Base-by-base conservation (phyloP, 2,888 invertebrate genomes). In the Agrotis segetum region DNA sequence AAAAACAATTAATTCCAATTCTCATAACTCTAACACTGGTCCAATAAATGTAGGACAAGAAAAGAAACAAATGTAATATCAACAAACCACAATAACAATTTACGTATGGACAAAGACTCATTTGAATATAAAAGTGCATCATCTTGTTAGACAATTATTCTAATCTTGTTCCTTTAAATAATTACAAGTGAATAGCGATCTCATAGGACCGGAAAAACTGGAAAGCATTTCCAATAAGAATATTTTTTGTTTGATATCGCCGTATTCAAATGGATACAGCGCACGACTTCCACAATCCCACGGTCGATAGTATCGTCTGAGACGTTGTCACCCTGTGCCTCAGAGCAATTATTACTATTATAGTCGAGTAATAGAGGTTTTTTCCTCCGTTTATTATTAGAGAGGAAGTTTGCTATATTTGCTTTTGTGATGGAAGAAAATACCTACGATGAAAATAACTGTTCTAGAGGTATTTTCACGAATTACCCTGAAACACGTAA, bases 141-240 rank as follows among this genome's bases (percentile, higher is more conserved):
- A 82, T 84, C 81, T 79, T 81, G 85, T 85, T 75, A 77, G 62
- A 88, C 87, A 90, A 93, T 93, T 92, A 92, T 91, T 90, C 88
- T 90, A 90, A 92, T 92, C 90, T 89, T 83, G 92, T 94, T 92
- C 91, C 89, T 88, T 91, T 90, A 89, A 92, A 91, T 77, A 74
- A 69, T 62, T 53, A 74, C 72, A 75, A 77, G 64, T 78, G 81
- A 72, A 84, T 91, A 84, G 87, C 86, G 85, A 85, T 90, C 90
- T 91, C 90, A 93, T 90, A 86, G 81, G 92, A 94, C 95, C 93
- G 95, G 95, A 95, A 95, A 95, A 96, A 95, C 96, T 90, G 94
- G 95, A 93, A 93, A 91, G 92, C 89, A 92, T 92, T 92, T 93
- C 92, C 89, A 90, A 91, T 90, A 91, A 90, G 79, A 71, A 87